Base-by-base conservation (phyloP, 1,140 invertebrate species). In the Scaptomyza graminum region DNA sequence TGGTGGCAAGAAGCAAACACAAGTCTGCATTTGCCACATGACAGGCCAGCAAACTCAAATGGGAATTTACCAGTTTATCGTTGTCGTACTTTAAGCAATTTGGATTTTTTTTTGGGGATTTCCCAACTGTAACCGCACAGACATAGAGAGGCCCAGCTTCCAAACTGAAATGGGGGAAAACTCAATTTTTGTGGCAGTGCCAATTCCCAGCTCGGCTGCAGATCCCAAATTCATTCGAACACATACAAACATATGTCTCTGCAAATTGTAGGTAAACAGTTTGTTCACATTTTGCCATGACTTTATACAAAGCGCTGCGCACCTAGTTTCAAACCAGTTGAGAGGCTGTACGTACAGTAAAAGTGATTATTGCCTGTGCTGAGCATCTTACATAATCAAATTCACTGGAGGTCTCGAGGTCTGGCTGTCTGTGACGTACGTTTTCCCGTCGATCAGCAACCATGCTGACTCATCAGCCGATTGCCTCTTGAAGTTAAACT, bases 401-500 rank as follows among this genome's bases (percentile, higher is more conserved):
- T 34, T 34, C 31, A 34, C 31, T 34, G 31, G 7, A 34, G 31
- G 31, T 34, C 56, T 49, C 37, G 22, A 7, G 25, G 39, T 5
- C 28, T 44, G 67, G 49, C 62, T 76, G 83, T 85, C 62, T 76
- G 83, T 85, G 82, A 87, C 82, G 83, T 87, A 87, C 83, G 64
- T 79, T 88, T 85, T 79, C 83, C 82, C 78, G 52, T n/a, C n/a
- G 37, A 39, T 39, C 37, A n/a, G n/a, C 37, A 4, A 11, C 3
- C 18, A 49, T 12, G 22, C 8, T 60, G 62, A 63, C 31, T 74
- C 71, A 74, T 52, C 66, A 16, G 39, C 47, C 15, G 25, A 65
- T 79, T 76, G 67, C 41, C 81, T 82, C 82, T 85, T 85, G 64
- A 82, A 87, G 82, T 88, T 67, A 87, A 88, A 87, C 66, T 87